Conservation (phyloP, 2,113 vertebrate species). For the Coracopsis vasa region DNA sequence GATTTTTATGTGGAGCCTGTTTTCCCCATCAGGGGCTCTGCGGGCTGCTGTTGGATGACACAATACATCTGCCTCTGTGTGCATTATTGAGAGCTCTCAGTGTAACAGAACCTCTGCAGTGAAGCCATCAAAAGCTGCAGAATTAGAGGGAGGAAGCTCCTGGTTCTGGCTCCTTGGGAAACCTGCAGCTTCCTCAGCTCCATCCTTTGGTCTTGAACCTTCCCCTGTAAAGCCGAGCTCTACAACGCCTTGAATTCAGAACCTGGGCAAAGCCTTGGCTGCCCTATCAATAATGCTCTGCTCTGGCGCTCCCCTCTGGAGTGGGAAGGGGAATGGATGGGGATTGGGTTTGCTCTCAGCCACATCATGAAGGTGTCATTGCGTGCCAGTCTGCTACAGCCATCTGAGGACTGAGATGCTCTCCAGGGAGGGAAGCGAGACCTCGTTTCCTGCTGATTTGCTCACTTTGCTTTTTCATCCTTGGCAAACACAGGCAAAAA, state of each 20-base stretch:
- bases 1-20: background rate
- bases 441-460: background rate
- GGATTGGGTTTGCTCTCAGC: background rate
- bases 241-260: rapidly evolving
- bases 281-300: background rate
- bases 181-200: rapidly evolving
- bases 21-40: background rate
- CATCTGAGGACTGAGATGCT: background rate
- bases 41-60: background rate
- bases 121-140: background rate
- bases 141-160: background rate
- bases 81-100: background rate
- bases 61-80: background rate
- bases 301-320: background rate
- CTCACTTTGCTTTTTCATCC: background rate
- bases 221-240: rapidly evolving
- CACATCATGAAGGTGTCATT: background rate
- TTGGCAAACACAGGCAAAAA: background rate
- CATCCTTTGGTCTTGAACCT: background rate
- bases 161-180: background rate
- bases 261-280: rapidly evolving
- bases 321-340: background rate
- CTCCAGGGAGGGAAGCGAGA: background rate
- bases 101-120: background rate
- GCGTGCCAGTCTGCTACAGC: background rate